Percentiles rank a stretch among this genome's conserved stretches.
Conservation (phyloP, 2,113 vertebrate species). For the Prietella phreatophila region DNA sequence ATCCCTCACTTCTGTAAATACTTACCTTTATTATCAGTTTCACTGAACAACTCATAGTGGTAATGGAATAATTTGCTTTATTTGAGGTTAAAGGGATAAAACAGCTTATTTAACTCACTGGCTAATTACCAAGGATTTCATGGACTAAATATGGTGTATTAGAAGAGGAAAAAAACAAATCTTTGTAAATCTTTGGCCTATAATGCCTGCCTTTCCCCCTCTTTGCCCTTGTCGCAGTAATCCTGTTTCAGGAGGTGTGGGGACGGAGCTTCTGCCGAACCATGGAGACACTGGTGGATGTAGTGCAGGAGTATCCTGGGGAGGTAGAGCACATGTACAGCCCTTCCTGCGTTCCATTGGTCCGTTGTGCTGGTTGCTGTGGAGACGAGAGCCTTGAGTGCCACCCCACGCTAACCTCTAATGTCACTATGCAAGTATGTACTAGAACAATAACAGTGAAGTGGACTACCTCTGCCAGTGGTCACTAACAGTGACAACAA, state of each 20-base stretch:
- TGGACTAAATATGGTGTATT: background rate
- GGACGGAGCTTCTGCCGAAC: constrained; percentile 89
- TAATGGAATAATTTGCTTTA: background rate
- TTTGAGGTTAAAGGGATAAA: background rate
- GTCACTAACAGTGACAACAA: background rate
- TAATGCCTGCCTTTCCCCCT: background rate
- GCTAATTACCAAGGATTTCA: background rate
- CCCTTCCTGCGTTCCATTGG: constrained; percentile 86
- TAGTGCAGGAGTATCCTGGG: constrained; percentile 82
- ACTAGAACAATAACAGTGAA: background rate
- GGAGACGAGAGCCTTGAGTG: constrained; percentile 88
- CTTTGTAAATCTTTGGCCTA: background rate
- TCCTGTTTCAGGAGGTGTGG: constrained; percentile 91
- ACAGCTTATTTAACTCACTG: background rate
- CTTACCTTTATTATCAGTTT: background rate
- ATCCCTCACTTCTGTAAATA: background rate
- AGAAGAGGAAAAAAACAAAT: background rate
- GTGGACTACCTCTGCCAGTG: background rate
- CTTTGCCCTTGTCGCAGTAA: constrained; percentile 67
- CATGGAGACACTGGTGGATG: constrained; percentile 86
- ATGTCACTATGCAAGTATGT: constrained; percentile 88
- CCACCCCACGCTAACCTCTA: constrained; percentile 75
- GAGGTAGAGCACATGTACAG: constrained; percentile 90
- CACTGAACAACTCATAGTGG: background rate
- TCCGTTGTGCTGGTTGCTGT: constrained; percentile 90